These are phyloP conservation scores for Philopedon plagiatum DNA, from an alignment of 2,888 invertebrate genomes.

Conservation along the genomic window DNA sequence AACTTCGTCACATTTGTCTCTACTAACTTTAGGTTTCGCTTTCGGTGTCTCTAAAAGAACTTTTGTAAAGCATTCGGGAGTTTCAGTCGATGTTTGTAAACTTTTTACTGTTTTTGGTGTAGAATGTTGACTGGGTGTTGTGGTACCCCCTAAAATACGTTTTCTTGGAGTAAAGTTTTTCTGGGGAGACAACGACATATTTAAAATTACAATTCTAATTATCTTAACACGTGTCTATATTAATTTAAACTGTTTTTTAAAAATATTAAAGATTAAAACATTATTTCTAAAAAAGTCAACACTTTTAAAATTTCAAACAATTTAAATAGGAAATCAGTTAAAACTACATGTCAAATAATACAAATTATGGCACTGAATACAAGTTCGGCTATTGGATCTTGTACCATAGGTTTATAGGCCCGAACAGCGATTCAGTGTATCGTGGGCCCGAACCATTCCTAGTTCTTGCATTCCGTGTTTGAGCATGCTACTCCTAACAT, in stretches of 20 bases:
- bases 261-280: too few species aligned
- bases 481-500: too few species aligned
- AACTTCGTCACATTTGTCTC: slow-evolving; percentile 71
- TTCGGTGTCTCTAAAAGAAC: slow-evolving; percentile 72
- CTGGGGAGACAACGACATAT: slow-evolving; percentile 40
- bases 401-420: background rate
- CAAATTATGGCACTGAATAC: background rate
- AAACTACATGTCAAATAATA: too few species aligned
- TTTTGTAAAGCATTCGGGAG: slow-evolving; percentile 71
- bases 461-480: too few species aligned
- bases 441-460: too few species aligned
- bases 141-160: slow-evolving; percentile 20
- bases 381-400: background rate
- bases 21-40: slow-evolving; percentile 60
- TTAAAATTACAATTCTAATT: background rate
- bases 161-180: slow-evolving; percentile 42
- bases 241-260: too few species aligned
- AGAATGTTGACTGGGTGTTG: slow-evolving; percentile 30
- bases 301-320: too few species aligned
- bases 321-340: background rate
- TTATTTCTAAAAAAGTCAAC: too few species aligned
- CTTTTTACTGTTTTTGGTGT: slow-evolving; percentile 40
- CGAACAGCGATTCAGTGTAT: too few species aligned
- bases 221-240: too few species aligned
- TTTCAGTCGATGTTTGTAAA: slow-evolving; percentile 52